phyloP scores from a whole-genome alignment of 2,797 vertebrate genomes.

The Crossoptilon crossoptilon region DNA sequence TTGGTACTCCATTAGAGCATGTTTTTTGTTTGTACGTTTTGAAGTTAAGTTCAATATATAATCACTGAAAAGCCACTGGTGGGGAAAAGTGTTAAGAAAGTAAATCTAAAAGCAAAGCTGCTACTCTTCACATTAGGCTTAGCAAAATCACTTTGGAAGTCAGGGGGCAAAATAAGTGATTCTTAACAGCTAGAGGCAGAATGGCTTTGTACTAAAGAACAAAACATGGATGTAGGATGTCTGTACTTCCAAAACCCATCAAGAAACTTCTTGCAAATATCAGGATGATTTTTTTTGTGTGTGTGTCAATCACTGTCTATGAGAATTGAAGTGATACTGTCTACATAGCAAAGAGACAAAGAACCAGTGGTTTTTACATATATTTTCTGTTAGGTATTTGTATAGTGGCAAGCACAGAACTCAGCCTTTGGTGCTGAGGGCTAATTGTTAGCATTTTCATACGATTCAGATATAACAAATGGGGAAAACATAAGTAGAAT shows the following conservation, averaged over 20 bases:
- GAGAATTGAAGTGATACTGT: background rate
- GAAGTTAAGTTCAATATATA: background rate
- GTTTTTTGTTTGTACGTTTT: background rate
- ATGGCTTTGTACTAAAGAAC: background rate
- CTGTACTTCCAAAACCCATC: background rate
- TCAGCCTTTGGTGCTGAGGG: background rate
- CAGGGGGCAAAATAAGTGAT: background rate
- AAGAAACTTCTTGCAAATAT: background rate
- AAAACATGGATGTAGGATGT: background rate
- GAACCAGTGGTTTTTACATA: background rate
- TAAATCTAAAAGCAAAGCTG: background rate
- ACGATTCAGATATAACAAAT: background rate
- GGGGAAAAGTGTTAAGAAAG: background rate
- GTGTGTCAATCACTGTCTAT: background rate
- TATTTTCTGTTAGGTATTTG: background rate
- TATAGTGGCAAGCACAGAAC: background rate
- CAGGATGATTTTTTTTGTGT: background rate
- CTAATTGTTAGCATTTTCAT: background rate
- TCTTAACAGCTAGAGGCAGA: background rate
- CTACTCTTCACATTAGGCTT: background rate
- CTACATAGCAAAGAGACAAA: background rate
- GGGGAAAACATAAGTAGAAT: background rate
- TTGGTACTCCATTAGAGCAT: background rate
- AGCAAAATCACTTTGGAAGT: background rate
- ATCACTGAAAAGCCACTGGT: background rate